phyloP scores from a whole-genome alignment of 2,797 vertebrate genomes.

The Psittacula echo region DNA sequence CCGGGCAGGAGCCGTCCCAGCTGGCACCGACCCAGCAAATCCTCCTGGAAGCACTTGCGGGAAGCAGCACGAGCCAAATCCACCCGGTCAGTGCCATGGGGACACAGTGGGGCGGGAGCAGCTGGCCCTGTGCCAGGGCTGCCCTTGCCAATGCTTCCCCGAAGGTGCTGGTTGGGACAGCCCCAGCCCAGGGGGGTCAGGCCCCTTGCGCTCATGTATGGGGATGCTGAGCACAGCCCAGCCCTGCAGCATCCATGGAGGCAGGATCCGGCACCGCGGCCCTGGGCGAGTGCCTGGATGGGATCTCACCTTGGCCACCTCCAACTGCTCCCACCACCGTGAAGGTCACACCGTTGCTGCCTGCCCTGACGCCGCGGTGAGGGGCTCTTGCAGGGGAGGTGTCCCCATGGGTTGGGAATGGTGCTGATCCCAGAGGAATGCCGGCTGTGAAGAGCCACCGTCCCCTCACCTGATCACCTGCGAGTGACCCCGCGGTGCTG shows the following conservation, averaged over 20 bases:
- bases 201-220: rapidly evolving
- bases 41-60: slow-evolving; percentile 14
- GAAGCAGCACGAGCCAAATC: neutral
- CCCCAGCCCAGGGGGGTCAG: neutral
- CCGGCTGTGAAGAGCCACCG: neutral
- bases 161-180: rapidly evolving
- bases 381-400: neutral
- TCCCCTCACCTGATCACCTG: neutral
- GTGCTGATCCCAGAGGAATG: neutral
- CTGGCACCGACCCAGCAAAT: neutral
- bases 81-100: neutral
- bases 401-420: neutral
- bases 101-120: neutral
- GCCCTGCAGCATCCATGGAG: neutral
- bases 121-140: neutral
- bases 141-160: neutral
- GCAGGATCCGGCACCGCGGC: neutral
- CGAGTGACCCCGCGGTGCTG: neutral
- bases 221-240: rapidly evolving
- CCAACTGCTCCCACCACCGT: rapidly evolving
- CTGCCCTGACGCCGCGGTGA: rapidly evolving
- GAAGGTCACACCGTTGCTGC: neutral
- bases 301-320: neutral
- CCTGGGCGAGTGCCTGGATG: neutral
- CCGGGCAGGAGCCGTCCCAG: neutral